Percentiles rank a stretch among this genome's conserved stretches.
Evolutionary conservation across 1,140 invertebrate genomes (phyloP).

Genomic region (Arctopsyche grandis): DNA sequence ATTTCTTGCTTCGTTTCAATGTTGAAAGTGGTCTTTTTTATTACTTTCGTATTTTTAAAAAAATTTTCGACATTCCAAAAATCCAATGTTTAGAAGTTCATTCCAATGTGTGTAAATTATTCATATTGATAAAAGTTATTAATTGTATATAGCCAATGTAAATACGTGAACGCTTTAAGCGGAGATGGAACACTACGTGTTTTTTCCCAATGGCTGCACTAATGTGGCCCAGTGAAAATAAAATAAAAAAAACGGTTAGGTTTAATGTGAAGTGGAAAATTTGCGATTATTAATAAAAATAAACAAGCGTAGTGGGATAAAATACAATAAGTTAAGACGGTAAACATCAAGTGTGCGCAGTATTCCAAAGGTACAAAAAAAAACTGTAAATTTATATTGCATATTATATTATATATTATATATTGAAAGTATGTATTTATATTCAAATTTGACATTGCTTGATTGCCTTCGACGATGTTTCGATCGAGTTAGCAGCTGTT

Average conservation of each 20-base stretch:
- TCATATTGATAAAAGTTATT: conserved; percentile 39
- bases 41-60: neutral
- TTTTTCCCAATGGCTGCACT: neutral
- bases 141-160: conserved; percentile 54
- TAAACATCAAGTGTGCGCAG: conserved; percentile 49
- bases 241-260: neutral
- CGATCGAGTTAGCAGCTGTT: neutral
- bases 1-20: conserved; percentile 1
- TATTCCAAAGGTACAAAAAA: conserved; percentile 54
- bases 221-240: neutral
- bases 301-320: neutral
- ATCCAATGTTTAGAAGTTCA: conserved; percentile 44
- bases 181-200: conserved; percentile 3
- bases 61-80: conserved; percentile 50
- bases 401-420: conserved; percentile 26
- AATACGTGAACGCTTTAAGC: conserved; percentile 51
- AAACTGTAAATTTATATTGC: conserved; percentile 42
- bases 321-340: neutral
- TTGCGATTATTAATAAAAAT: neutral
- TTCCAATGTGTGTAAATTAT: conserved; percentile 54
- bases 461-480: neutral
- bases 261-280: neutral
- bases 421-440: conserved; percentile 7
- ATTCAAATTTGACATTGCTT: conserved; percentile 13
- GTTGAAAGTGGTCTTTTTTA: neutral